Evolutionary conservation across 2,113 vertebrate species (phyloP), one percentile per base, ranked within the genome.

Genomic region (Colaptes auratus): DNA sequence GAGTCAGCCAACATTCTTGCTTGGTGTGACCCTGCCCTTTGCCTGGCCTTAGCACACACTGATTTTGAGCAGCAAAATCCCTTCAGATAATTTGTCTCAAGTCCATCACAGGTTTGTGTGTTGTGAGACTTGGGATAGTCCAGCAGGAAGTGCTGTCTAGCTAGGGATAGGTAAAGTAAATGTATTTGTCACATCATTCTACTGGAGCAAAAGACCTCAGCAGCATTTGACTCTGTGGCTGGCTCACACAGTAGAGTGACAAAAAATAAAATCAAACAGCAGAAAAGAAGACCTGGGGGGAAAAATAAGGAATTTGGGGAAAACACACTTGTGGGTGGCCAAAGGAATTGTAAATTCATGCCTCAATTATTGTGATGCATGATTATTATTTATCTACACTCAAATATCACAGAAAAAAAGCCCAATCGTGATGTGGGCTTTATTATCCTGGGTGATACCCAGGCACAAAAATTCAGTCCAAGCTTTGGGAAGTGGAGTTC

Each of bases 401-500:
- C 36, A 72, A 16, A 46, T 33, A 23, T 36, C 48, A 42, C 63
- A 85, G 56, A 76, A 39, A 72, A n/a, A 76, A 21, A 21, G 9
- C 18, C 27, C 12, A 33, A 1, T 48, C 21, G 3, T 28, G 12
- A 30, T 5, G 0, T 31, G 16, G 12, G 1, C 3, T 39, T 10
- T 28, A 2, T 48, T 82, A 23, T 13, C 9, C 10, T n/a, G 59
- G 4, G 4, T 65, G 19, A 82, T 65, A 50, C 7, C 6, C 15
- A 70, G 28, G 6, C 12, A 33, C 6, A 60, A 79, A 90, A 76
- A 66, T 74, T 67, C 42, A 60, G 15, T 71, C 60, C 16, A 8
- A 36, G 18, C 10, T 70, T 31, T 15, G 14, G 31, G 33, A 74
- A 85, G 11, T 13, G 59, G 20, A 25, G 13, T 48, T 14, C 35